Base-by-base conservation (phyloP, 2,888 invertebrate species). In the Anthophora plumipes region DNA sequence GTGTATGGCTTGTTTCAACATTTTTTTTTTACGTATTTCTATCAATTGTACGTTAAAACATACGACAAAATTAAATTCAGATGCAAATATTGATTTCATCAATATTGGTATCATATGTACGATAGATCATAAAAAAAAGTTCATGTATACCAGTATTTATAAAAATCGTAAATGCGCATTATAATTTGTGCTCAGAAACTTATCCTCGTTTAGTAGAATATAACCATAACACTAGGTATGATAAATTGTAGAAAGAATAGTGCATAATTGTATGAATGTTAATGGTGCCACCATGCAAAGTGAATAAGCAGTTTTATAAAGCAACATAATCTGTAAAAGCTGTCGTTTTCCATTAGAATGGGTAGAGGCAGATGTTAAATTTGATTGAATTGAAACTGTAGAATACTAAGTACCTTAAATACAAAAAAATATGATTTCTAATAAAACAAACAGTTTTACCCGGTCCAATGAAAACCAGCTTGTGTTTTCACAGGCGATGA, bases 401-500 rank as follows among this genome's bases (percentile, higher is more conserved):
- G 41, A 69, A 12, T 75, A 84, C 54, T 50, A 64, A 39, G 11
- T 70, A 61, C 31, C 52, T 63, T 14, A 43, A 74, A 43, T 46
- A 25, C 14, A 46, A 20, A 79, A 76, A 72, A 70, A 60, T n/a
- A n/a, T 52, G 46, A 78, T 41, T 55, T 69, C 54, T 78, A 76
- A 69, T 79, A 68, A 55, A 71, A 54, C 43, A 75, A 73, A 72
- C 70, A 60, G 37, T 66, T 82, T 85, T 87, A 88, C 86, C 86
- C 84, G 82, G 76, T 84, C 79, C 81, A 85, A 85, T 87, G 85
- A 85, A 85, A 85, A 75, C 75, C 83, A 88, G 80, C 79, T 72
- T 78, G 73, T 66, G 67, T 84, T 86, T 83, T 79, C 73, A 66
- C 68, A 82, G 84, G 73, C 83, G 85, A 84, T 84, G 84, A 67